These are phyloP conservation scores for Coryphaenoides rupestris DNA, from an alignment of 2,113 vertebrate genomes.

Conservation along the genomic window DNA sequence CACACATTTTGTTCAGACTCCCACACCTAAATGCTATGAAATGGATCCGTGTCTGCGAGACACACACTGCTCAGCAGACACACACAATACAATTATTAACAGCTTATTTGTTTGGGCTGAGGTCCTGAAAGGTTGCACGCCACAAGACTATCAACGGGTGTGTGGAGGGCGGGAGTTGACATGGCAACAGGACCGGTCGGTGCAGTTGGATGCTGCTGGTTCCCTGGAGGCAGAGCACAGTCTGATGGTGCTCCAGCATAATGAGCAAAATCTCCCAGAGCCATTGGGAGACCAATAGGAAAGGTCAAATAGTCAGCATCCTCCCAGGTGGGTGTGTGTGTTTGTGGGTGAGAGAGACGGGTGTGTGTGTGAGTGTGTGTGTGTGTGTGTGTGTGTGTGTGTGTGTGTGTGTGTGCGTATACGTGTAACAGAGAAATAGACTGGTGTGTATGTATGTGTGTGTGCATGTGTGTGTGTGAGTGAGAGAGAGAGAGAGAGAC, in stretches of 20 bases:
- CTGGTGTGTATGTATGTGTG: too few species aligned
- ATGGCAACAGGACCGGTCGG: constrained; percentile 3
- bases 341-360: background rate
- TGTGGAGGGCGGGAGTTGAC: constrained; percentile 4
- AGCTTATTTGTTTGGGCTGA: background rate
- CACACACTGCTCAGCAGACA: too few species aligned
- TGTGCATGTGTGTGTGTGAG: too few species aligned
- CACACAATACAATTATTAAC: background rate
- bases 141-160: background rate
- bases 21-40: too few species aligned
- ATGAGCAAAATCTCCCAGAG: constrained; percentile 1
- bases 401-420: too few species aligned
- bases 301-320: constrained; percentile 8
- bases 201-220: constrained; percentile 3
- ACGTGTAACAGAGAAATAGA: too few species aligned
- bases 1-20: too few species aligned
- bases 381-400: too few species aligned
- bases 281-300: constrained; percentile 1
- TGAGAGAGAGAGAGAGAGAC: too few species aligned
- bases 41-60: too few species aligned
- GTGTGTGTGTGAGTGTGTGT: too few species aligned
- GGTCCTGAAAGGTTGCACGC: background rate
- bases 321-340: constrained; percentile 4
- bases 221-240: background rate
- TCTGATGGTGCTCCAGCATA: constrained; percentile 1